Evolutionary conservation across 2,113 vertebrate species (phyloP).

Genomic region (Strix aluco): DNA sequence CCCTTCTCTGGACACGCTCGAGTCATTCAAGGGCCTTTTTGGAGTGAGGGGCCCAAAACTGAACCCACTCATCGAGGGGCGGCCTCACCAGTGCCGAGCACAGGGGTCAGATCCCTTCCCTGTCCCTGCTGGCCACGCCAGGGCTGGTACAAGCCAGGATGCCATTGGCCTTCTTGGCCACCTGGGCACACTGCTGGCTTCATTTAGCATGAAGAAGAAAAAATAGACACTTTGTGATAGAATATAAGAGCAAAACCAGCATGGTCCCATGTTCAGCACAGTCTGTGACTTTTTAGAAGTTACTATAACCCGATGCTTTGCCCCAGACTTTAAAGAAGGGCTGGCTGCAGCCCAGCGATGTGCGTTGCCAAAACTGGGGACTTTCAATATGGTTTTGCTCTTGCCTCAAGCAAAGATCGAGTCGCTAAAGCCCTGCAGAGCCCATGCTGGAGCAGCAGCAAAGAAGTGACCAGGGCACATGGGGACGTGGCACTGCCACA

Average conservation of each 20-base stretch:
- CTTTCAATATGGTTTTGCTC: background rate
- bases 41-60: no score
- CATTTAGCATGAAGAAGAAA: no score
- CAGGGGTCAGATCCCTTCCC: no score
- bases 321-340: background rate
- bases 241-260: background rate
- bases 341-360: background rate
- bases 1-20: no score
- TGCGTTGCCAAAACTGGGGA: fast-evolving
- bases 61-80: no score
- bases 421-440: background rate
- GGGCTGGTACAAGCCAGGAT: no score
- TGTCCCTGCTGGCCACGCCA: no score
- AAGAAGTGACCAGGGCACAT: background rate
- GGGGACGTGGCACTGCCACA: background rate
- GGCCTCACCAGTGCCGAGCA: no score
- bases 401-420: background rate
- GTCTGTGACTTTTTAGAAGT: background rate
- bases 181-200: no score
- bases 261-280: fast-evolving
- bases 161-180: no score
- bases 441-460: background rate
- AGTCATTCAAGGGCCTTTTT: no score
- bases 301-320: background rate
- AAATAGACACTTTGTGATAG: background rate